Base-by-base conservation (phyloP, 2,797 vertebrate species). In the Hipposideros larvatus region DNA sequence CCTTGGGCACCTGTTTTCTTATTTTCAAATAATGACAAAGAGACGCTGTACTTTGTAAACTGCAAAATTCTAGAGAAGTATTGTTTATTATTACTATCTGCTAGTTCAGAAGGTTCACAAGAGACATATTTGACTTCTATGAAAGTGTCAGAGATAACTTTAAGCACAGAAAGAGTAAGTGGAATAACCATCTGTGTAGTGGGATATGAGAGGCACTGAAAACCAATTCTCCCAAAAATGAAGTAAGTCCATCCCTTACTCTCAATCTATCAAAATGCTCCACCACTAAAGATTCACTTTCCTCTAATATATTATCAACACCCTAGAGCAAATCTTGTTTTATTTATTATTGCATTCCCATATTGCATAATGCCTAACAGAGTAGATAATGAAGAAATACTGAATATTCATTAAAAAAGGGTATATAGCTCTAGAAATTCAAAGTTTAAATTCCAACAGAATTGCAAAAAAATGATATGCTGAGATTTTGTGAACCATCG, bases 401-500 rank as follows among this genome's bases (percentile, higher is more conserved):
- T 63, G 5, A 80, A 61, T 34, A 77, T 22, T 18, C 51, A 31
- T 26, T 46, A 11, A 16, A 66, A 80, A 83, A 46, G 6, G 3
- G 18, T n/a, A 68, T 59, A 3, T 46, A 46, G 41, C 71, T 84
- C 61, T 88, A 82, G 46, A 95, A 86, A 86, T 82, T 37, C n/a
- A 71, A 91, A 95, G 10, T 86, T 88, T 63, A 55, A 75, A 95
- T 51, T 93, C 16, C 65, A 86, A 77, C 8, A 77, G 5, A 8
- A 89, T 48, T 86, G 9, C 21, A 51, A 95, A 74, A 28, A 61
- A 41, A 51, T 79, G 37, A 73, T 55, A 66, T 21, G 5, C 14
- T 80, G 71, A 88, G 68, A 5, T 83, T 91, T 79, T 80, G 28
- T 73, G 66, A 75, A 15, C 63, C 46, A 41, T 0, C 68, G 55